Base-by-base conservation (phyloP, 2,888 invertebrate species). In the Rambutsinella grinnellia region DNA sequence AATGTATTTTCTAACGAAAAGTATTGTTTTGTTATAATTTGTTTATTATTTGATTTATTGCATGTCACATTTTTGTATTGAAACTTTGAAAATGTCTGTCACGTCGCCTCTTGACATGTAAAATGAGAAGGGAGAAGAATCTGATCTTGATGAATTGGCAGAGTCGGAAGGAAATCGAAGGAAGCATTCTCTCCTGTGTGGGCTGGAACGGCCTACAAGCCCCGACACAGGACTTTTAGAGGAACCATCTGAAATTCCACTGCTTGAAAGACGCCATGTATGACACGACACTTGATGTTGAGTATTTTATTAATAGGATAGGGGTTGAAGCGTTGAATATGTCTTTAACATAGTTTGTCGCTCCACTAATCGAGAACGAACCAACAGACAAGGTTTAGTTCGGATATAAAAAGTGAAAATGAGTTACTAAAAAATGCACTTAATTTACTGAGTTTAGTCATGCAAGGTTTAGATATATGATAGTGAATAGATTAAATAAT, bases 181-280 rank as follows among this genome's bases (percentile, higher is more conserved):
- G 63, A 67, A 56, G n/a, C 15, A 54, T 19, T 76, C 80, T n/a
- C 65, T 80, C 6, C 67, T 80, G 24, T 80, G 80, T 68, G 76
- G 80, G 51, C 56, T 76, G 28, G 80, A 80, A n/a, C 71, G 76
- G 49, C 63, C 56, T 51, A 46, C 23, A 26, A 70, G 70, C 51
- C 78, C 74, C 17, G 68, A 75, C 47, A 36, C 65, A 47, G 78
- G 78, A 80, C 78, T 62, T 36, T 76, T 80, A n/a, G n/a, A n/a
- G n/a, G n/a, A n/a, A n/a, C n/a, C n/a, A 17, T 17, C 21, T 15
- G 68, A 72, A 47, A 68, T 65, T 24, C 58, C 78, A 63, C 67
- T 63, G 47, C 72, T 62, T 57, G 56, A 19, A 46, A 21, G 8
- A 23, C 15, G 17, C 54, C 54, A 54, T 54, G 54, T 54, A 61